Evolutionary conservation across 2,888 invertebrate species (phyloP).

Genomic region (Drosophila infuscata): DNA sequence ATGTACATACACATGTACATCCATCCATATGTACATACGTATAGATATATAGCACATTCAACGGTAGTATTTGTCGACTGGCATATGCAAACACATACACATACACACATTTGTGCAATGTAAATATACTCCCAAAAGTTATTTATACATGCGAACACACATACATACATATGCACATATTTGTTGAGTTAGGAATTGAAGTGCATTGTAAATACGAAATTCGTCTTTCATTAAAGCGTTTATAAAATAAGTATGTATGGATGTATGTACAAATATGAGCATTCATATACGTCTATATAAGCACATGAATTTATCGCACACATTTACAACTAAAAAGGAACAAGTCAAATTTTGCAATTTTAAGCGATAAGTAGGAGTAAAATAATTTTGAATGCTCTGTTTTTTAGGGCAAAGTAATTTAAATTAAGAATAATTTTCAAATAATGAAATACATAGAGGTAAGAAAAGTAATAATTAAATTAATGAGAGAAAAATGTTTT

Average conservation of each 20-base stretch:
- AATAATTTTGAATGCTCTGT: background rate
- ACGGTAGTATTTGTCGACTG: constrained; percentile 56
- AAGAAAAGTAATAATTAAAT: background rate
- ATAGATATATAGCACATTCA: constrained; percentile 26
- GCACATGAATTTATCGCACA: background rate
- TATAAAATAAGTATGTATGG: constrained; percentile 7
- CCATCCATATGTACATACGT: background rate
- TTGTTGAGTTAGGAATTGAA: constrained; percentile 83
- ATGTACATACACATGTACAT: constrained; percentile 1
- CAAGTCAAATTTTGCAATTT: background rate
- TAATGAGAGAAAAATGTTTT: background rate
- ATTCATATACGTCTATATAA: background rate
- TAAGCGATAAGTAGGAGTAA: background rate
- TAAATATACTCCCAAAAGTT: constrained; percentile 72
- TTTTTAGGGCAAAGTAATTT: background rate
- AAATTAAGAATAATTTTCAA: background rate
- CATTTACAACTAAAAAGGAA: background rate
- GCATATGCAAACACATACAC: constrained; percentile 43
- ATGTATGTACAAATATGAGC: background rate
- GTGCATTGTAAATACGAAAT: constrained; percentile 83
- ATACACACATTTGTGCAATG: constrained; percentile 59
- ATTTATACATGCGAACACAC: constrained; percentile 66
- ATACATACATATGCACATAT: constrained; percentile 46
- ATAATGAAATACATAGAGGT: background rate
- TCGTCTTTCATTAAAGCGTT: constrained; percentile 67